Evolutionary conservation across 1,140 invertebrate species (phyloP).

Genomic region (Drosophila repleta): DNA sequence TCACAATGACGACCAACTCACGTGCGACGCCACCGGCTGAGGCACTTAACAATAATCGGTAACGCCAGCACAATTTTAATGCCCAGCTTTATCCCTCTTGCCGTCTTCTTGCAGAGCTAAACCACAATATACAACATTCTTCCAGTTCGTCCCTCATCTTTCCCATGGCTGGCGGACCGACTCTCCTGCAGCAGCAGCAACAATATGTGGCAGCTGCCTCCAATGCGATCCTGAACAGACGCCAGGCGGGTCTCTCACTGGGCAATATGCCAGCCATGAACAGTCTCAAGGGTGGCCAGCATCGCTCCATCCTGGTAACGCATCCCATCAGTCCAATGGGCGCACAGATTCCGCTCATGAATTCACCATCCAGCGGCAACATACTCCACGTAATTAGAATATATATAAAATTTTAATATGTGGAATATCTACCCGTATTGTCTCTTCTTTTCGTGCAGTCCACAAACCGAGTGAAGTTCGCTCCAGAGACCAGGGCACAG

Average conservation of each 20-base stretch:
- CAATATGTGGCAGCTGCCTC: slow-evolving; percentile 55
- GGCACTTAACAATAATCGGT: slow-evolving; percentile 66
- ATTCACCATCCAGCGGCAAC: slow-evolving; percentile 87
- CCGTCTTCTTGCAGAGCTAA: slow-evolving; percentile 80
- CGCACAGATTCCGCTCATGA: slow-evolving; percentile 84
- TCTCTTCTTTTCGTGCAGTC: slow-evolving; percentile 28
- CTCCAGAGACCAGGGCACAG: slow-evolving; percentile 67
- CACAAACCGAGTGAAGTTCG: slow-evolving; percentile 80
- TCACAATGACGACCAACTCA: slow-evolving; percentile 87
- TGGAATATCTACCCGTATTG: neutral
- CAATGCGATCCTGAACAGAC: slow-evolving; percentile 63
- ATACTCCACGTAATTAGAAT: slow-evolving; percentile 89
- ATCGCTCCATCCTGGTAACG: slow-evolving; percentile 79
- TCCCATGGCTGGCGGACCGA: slow-evolving; percentile 71
- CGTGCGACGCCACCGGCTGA: slow-evolving; percentile 64
- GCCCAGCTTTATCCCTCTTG: slow-evolving; percentile 65
- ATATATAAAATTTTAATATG: slow-evolving; percentile 15
- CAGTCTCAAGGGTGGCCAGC: slow-evolving; percentile 68
- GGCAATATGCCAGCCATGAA: slow-evolving; percentile 63
- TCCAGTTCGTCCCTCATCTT: slow-evolving; percentile 84
- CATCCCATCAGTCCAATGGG: slow-evolving; percentile 70
- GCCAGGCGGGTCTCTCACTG: slow-evolving; percentile 73
- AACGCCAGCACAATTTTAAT: slow-evolving; percentile 68
- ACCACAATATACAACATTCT: slow-evolving; percentile 83
- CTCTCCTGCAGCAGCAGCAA: slow-evolving; percentile 85